Evolutionary conservation across 2,797 vertebrate species (phyloP), one percentile per base, ranked within the genome.

Genomic region (Heterohyrax brucei): DNA sequence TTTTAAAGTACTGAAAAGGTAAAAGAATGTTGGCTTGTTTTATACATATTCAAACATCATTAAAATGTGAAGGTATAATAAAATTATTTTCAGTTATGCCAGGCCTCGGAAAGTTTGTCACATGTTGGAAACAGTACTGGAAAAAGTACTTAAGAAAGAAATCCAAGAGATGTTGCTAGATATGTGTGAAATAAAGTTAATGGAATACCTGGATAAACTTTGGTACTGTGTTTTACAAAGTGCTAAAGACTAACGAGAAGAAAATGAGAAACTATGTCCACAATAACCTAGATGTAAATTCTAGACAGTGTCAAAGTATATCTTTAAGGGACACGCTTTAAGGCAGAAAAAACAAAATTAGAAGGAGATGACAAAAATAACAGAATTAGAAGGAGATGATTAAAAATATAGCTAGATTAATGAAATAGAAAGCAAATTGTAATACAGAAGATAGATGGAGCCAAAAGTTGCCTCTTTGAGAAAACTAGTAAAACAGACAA

Each of bases 1-100:
- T 89, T 93, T 79, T 59, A 72, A 92, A 80, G 14, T 93, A 68
- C 44, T 89, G 33, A 80, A 75, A 89, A 95, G 30, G n/a, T 53
- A 66, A 91, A 75, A 87, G 66, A 87, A 61, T 78, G 77, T 50
- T 62, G 24, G 77, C 30, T 44, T 7, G 70, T 95, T 77, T 89
- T 89, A 59, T 93, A 75, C 24, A 48, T 75, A 79, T 56, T 30
- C 48, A 85, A 80, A 53, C 26, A 3, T 59, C 48, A 85, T 75
- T 95, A 89, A 95, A 87, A 61, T 73, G 39, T 66, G 24, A 73
- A 19, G 18, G 13, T 48, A 39, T 59, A 66, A 18, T 84, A 66
- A 94, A 84, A 70, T 50, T 73, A 83, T 75, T 85, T 92, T 80
- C 39, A 93, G 66, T 56, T 10, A 79, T 82, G 28, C 77, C 53